A percentile compares a stretch with the other conserved stretches of the same genome.
phyloP scores from a whole-genome alignment of 2,888 invertebrate species.

The Nomada ferruginata region DNA sequence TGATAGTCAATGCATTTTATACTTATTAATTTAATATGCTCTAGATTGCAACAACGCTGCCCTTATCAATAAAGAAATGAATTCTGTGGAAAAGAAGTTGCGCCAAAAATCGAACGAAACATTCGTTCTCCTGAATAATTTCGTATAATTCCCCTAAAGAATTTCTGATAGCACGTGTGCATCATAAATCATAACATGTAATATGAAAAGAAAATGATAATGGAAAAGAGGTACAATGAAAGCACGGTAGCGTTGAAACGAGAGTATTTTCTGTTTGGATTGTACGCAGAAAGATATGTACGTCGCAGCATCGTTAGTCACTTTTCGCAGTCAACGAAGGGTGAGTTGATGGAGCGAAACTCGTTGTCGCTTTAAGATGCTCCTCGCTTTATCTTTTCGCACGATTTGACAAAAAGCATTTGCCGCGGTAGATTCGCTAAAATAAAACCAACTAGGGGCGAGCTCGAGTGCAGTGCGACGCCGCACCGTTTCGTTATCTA shows the following conservation, averaged over 20 bases:
- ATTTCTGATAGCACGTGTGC: not conserved
- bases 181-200: not conserved
- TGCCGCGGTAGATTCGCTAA: slow-evolving; percentile 40
- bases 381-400: slow-evolving; percentile 75
- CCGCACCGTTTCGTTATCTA: slow-evolving; percentile 46
- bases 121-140: not conserved
- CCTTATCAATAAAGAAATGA: not conserved
- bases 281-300: slow-evolving; percentile 42
- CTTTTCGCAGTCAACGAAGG: slow-evolving; percentile 54
- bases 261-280: slow-evolving; percentile 33
- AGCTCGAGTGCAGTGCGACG: slow-evolving; percentile 1
- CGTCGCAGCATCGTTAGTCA: slow-evolving; percentile 60
- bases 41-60: not conserved
- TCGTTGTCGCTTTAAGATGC: slow-evolving; percentile 69
- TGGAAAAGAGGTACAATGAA: slow-evolving; percentile 7
- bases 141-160: not conserved
- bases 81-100: not conserved
- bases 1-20: not conserved
- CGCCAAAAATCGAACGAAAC: not conserved
- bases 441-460: slow-evolving; percentile 60
- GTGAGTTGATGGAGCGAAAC: slow-evolving; percentile 58
- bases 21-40: not conserved
- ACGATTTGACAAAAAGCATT: slow-evolving; percentile 73
- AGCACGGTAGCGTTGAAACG: slow-evolving; percentile 29
- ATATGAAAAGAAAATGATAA: slow-evolving; percentile 2